Evolutionary conservation across 2,797 vertebrate genomes (phyloP).

Genomic region (Parambassis ranga): DNA sequence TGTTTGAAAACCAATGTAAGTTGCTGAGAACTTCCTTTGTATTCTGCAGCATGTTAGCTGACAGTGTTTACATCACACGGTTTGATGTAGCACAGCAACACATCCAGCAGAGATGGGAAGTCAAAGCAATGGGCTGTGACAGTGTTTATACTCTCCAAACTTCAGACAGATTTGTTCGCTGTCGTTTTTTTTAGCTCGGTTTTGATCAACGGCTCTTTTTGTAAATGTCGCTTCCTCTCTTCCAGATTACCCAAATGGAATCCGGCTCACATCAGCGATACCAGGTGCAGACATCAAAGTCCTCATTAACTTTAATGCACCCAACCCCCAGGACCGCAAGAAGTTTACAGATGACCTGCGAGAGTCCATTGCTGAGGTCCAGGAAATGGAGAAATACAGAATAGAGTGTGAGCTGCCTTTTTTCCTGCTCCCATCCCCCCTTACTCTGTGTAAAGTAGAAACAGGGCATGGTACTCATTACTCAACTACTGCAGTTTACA

Average conservation of each 20-base stretch:
- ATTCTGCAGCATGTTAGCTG: not conserved
- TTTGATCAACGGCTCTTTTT: conserved; percentile 35
- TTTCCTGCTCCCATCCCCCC: conserved; percentile 1
- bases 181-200: conserved; percentile 30
- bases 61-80: conserved; percentile 39
- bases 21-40: conserved; percentile 44
- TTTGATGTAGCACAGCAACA: conserved; percentile 28
- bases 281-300: conserved; percentile 97
- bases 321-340: conserved; percentile 98
- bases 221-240: conserved; percentile 36
- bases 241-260: conserved; percentile 96
- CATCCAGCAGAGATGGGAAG: conserved; percentile 9
- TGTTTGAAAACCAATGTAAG: conserved; percentile 99
- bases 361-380: conserved; percentile 96
- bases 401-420: conserved; percentile 92
- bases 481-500: conserved; percentile 41
- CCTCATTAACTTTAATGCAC: conserved; percentile 97
- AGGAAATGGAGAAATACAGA: conserved; percentile 99
- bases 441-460: conserved; percentile 34
- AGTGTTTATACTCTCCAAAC: conserved; percentile 42
- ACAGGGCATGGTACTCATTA: conserved; percentile 56
- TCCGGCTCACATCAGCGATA: conserved; percentile 94
- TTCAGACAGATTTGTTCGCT: conserved; percentile 22
- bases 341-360: conserved; percentile 97
- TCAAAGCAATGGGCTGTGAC: conserved; percentile 25